Base-by-base conservation (phyloP, 2,888 invertebrate species). In the Ochropacha duplaris region DNA sequence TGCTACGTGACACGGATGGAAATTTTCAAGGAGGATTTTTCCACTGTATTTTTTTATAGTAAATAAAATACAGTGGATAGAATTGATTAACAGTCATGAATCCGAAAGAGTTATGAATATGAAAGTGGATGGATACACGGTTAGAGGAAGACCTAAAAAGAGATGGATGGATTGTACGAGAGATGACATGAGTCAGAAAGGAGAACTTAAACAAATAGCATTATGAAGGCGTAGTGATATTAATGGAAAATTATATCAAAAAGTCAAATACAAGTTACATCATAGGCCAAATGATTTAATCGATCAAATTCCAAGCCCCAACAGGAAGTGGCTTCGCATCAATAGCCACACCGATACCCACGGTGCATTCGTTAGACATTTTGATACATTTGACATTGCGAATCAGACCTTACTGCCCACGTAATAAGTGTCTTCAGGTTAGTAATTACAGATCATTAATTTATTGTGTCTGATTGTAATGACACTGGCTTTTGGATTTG, bases 371-470 rank as follows among this genome's bases (percentile, higher is more conserved):
- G 58, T 54, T 26, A 58, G 58, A 68, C 60, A 66, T 66, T 61
- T 54, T 14, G 49, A 54, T 50, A 55, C 49, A 56, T 22, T 54
- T 68, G 68, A 63, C 68, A 71, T 65, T 69, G 67, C 36, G 64
- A 64, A 56, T 50, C 56, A 70, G 61, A 68, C 68, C 69, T 69
- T 68, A 64, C 62, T 34, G n/a, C 68, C 76, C 54, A 72, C 74
- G 58, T 55, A 57, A 68, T 65, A 59, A 55, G 56, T 58, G 57
- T 62, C 57, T 54, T 57, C 64, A 66, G 16, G 39, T 31, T 52
- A 52, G 26, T 31, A 52, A 52, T 52, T 52, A 52, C 52, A 31
- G 31, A 3, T 26, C 52, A 31, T 52, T 22, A 52, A 31, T 31
- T 22, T 31, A 24, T 52, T 19, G 52, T 34, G 52, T 31, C 31